Base-by-base conservation (phyloP, 2,888 invertebrate species). In the Tachina fera region DNA sequence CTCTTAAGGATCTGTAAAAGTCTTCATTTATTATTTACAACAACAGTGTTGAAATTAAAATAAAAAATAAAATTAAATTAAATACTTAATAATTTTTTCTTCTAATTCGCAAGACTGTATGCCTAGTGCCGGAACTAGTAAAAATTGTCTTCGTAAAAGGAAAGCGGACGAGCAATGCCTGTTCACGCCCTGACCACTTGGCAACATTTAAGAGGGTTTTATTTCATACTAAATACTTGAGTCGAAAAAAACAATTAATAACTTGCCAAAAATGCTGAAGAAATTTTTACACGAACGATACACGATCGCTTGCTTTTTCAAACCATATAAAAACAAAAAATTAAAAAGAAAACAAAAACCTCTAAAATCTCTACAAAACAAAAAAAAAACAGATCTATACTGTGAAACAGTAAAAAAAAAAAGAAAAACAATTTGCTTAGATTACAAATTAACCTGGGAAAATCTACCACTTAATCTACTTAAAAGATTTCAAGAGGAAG, bases 131-230 rank as follows among this genome's bases (percentile, higher is more conserved):
- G 31, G 31, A 31, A 31, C 31, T 31, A 31, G 31, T 31, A 31
- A 31, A 5, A 31, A 6, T 31, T 31, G 6, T 6, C 31, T 6
- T 31, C 31, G 6, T 1, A 6, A 31, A 31, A 6, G 31, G 31
- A 5, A 31, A 31, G 31, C 5, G 31, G 31, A 31, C 31, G 31
- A 31, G 31, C 6, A 6, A 31, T 31, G 31, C 31, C 31, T 31
- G 56, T 82, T 75, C 63, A 63, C 81, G 75, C 70, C 70, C 45
- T 19, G 56, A 68, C 75, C 82, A 71, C 82, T 82, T 82, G 41
- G 47, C 43, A 65, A 45, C 3, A 56, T 53, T 45, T 47, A 75
- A 68, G 53, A 61, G 74, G 13, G 70, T 74, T 51, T 22, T n/a
- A 19, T 53, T 22, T n/a, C 3, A 13, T 45, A 22, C 47, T 53